A percentile compares a stretch with the other conserved stretches of the same genome.
These are phyloP conservation scores for Fopius arisanus DNA, from an alignment of 1,140 invertebrate species.

Conservation along the genomic window DNA sequence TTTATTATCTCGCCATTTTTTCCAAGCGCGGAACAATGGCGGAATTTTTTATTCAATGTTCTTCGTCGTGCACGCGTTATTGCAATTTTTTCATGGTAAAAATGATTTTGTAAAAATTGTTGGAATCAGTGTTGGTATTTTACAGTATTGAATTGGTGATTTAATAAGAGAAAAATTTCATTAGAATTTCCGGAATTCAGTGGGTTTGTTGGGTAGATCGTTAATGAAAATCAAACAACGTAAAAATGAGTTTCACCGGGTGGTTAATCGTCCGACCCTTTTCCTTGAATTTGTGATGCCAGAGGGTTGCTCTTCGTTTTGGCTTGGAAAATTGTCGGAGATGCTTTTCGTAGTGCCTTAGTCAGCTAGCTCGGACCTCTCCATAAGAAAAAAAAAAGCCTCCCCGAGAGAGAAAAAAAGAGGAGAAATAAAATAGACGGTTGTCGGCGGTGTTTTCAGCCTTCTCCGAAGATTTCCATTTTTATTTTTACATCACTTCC, in stretches of 20 bases:
- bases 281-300: constrained; percentile 13
- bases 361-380: constrained; percentile 38
- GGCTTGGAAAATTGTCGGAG: constrained; percentile 20
- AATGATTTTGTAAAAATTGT: no score
- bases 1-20: no score
- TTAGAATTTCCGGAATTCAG: constrained; percentile 14
- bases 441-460: constrained; percentile 23
- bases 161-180: neutral
- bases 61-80: no score
- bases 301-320: constrained; percentile 12
- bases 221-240: constrained; percentile 67
- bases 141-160: neutral
- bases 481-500: neutral
- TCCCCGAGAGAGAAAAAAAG: neutral
- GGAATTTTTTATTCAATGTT: no score
- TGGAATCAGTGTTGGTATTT: no score
- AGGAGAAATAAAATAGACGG: constrained; percentile 11
- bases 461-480: constrained; percentile 4
- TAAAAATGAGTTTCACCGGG: constrained; percentile 58
- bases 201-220: constrained; percentile 43
- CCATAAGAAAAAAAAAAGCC: constrained; percentile 35
- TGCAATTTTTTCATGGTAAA: no score
- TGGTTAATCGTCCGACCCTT: constrained; percentile 37
- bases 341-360: constrained; percentile 37
- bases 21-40: no score